Evolutionary conservation across 2,888 invertebrate genomes (phyloP), one percentile per base, ranked within the genome.

Genomic region (Peribatodes rhomboidaria): DNA sequence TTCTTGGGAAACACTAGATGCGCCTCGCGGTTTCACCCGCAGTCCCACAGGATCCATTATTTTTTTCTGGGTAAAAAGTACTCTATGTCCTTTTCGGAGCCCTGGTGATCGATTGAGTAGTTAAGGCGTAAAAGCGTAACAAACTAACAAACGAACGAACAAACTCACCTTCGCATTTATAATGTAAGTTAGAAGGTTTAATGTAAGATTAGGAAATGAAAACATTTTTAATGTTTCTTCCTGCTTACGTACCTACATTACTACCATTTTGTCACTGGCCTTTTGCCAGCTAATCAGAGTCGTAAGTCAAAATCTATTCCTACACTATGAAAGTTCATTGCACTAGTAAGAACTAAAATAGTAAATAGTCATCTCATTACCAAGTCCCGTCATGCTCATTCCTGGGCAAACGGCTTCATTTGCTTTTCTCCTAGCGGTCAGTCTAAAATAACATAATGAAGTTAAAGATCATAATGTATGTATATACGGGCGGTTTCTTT

Each of bases 321-420:
- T 59, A 59, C 39, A 58, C 46, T 22, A 54, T 13, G 39, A 14
- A 46, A 68, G 67, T 67, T 67, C 67, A 61, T 61, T 69, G 58
- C 58, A 39, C 66, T 63, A n/a, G 31, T 11, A n/a, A 11, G 16
- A n/a, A 50, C 18, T n/a, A 35, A 50, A 37, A 50, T 35, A 50
- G 35, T 50, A 18, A 35, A 13, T 20, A 1, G 18, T 18, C 20
- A 35, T 35, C 20, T 18, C 20, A 1, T 13, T 20, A 4, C 1
- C 10, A 49, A 2, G 22, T 22, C 7, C n/a, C 16, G 22, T 31
- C 31, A 3, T 52, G 22, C 31, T 6, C 11, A 46, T 13, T 56
- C 14, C 2, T 13, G 18, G 6, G 18, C 33, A 11, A 16, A 18
- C 33, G 16, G n/a, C 14, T 47, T 9, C 31, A 27, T 46, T n/a